These are phyloP conservation scores for Anthophora plumipes DNA, from an alignment of 2,888 invertebrate species.

Conservation along the genomic window DNA sequence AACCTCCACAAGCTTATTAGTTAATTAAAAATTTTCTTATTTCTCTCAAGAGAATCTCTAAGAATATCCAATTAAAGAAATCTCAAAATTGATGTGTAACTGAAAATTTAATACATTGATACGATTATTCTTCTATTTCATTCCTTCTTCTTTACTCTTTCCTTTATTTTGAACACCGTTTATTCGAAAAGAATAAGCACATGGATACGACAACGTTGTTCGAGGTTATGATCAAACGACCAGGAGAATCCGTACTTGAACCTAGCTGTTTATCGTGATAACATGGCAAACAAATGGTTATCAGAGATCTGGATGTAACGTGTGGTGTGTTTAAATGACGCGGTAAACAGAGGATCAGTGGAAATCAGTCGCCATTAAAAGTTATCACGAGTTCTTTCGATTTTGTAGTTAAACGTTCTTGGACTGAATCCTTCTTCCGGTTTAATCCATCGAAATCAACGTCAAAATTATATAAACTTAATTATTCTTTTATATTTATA, in stretches of 20 bases:
- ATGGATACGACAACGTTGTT: slow-evolving; percentile 31
- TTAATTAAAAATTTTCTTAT: too few relatives aligned
- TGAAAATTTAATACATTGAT: too few relatives aligned
- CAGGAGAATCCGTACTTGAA: slow-evolving; percentile 22
- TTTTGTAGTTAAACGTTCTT: neutral
- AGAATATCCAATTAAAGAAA: too few relatives aligned
- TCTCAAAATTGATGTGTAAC: too few relatives aligned
- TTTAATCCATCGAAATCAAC: neutral
- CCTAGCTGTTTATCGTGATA: slow-evolving; percentile 34
- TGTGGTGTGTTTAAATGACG: slow-evolving; percentile 20
- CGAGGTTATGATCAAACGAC: slow-evolving; percentile 55
- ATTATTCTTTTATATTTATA: too few relatives aligned
- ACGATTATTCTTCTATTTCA: too few relatives aligned
- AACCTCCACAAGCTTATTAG: too few relatives aligned
- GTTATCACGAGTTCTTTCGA: slow-evolving; percentile 5
- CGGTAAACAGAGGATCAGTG: slow-evolving; percentile 27
- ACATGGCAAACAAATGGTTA: slow-evolving; percentile 16
- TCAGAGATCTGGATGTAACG: slow-evolving; percentile 22
- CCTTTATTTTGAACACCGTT: neutral
- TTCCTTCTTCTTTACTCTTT: neutral
- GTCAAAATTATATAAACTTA: neutral
- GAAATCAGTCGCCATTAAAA: neutral
- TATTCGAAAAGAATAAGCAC: slow-evolving; percentile 7
- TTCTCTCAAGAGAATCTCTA: too few relatives aligned
- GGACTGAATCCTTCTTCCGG: neutral